Evolutionary conservation across 2,888 invertebrate species (phyloP).

Genomic region (Sarcophaga rosellei): DNA sequence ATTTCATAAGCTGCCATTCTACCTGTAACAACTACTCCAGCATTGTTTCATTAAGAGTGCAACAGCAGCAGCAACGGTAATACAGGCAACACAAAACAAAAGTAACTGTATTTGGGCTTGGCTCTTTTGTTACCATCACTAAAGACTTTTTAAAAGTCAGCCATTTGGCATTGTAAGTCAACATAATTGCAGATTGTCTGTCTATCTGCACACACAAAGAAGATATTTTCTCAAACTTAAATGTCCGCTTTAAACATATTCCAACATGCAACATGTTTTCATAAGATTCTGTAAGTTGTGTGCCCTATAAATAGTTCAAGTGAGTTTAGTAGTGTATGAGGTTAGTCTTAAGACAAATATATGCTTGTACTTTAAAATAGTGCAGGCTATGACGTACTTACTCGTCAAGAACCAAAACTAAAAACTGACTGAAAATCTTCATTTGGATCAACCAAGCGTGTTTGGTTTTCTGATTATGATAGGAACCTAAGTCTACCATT

Average conservation of each 20-base stretch:
- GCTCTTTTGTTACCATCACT: constrained; percentile 48
- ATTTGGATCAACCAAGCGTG: too few species aligned
- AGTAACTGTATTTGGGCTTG: constrained; percentile 69
- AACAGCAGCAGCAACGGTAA: constrained; percentile 28
- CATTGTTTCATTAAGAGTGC: background rate
- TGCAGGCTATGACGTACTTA: too few species aligned
- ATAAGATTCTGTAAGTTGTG: constrained; percentile 6
- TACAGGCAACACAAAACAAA: constrained; percentile 27
- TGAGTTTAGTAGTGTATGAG: background rate
- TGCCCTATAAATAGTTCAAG: constrained; percentile 18
- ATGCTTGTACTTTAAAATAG: too few species aligned
- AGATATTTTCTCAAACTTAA: constrained; percentile 67
- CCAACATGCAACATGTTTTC: constrained; percentile 67
- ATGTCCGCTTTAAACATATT: constrained; percentile 66
- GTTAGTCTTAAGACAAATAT: background rate
- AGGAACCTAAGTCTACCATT: background rate
- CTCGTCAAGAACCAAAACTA: too few species aligned
- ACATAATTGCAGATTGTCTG: constrained; percentile 28
- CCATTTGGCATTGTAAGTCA: constrained; percentile 68
- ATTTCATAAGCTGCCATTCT: background rate
- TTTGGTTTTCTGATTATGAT: too few species aligned
- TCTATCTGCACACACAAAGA: constrained; percentile 40
- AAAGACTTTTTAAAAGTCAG: constrained; percentile 67
- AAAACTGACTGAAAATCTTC: too few species aligned
- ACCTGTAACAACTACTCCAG: background rate